Conservation (phyloP, 2,888 invertebrate genomes). For the Rhagonycha fulva region DNA sequence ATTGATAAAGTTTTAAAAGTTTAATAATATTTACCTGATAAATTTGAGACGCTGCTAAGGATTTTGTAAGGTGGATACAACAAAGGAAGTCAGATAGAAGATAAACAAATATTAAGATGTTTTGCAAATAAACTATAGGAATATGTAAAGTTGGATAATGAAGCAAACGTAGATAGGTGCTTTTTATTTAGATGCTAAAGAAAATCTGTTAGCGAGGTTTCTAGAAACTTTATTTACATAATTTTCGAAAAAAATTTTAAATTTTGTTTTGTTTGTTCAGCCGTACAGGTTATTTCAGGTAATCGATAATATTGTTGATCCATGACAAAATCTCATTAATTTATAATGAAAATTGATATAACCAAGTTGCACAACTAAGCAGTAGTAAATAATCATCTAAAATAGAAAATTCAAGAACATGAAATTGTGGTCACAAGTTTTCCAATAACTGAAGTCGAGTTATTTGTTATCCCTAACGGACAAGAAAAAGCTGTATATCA, state of each 20-base stretch:
- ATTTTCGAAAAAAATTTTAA: neutral
- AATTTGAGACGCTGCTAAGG: neutral
- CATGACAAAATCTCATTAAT: neutral
- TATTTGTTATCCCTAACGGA: slow-evolving; percentile 45
- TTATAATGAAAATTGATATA: slow-evolving; percentile 7
- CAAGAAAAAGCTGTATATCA: slow-evolving; percentile 36
- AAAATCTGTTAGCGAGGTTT: neutral
- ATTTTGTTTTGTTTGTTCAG: neutral
- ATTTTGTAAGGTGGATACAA: neutral
- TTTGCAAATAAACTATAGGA: neutral
- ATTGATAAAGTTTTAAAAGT: neutral
- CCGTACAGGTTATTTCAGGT: neutral
- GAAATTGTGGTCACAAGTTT: slow-evolving; percentile 46
- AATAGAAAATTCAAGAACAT: slow-evolving; percentile 40
- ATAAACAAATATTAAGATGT: neutral
- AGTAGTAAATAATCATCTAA: slow-evolving; percentile 43
- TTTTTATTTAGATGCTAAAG: neutral
- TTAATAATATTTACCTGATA: neutral
- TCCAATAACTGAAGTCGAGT: slow-evolving; percentile 46
- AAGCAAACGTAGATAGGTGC: neutral
- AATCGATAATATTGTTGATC: neutral
- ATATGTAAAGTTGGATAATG: neutral
- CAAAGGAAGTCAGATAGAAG: neutral
- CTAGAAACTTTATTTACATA: neutral
- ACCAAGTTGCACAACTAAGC: slow-evolving; percentile 23